Percentiles rank a stretch among this genome's conserved stretches.
Evolutionary conservation across 2,888 invertebrate genomes (phyloP).

Genomic region (Chymomyza fuscimana): DNA sequence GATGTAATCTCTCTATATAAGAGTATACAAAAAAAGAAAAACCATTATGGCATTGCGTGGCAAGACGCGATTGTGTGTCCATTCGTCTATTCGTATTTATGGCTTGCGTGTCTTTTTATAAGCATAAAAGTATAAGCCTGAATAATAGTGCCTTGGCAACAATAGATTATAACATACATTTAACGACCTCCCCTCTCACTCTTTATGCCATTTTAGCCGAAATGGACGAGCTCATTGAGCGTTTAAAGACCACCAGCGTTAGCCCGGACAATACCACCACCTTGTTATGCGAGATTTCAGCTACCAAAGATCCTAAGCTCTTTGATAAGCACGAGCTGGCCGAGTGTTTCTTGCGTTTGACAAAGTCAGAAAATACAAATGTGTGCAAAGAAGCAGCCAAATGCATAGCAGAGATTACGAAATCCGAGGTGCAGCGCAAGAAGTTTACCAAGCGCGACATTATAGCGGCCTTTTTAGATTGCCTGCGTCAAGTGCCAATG

Average conservation of each 20-base stretch:
- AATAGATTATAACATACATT: not conserved
- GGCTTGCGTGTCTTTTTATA: not conserved
- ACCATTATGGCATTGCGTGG: not conserved
- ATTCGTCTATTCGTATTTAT: not conserved
- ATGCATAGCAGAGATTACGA: conserved; percentile 90
- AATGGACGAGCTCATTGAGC: conserved; percentile 79
- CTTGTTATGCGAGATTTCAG: conserved; percentile 75
- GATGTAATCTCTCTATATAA: not conserved
- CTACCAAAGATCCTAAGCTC: conserved; percentile 77
- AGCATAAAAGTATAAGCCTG: not conserved
- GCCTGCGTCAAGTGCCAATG: conserved; percentile 79
- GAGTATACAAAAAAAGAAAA: not conserved
- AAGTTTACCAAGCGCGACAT: conserved; percentile 84
- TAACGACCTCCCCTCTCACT: not conserved
- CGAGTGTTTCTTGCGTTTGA: conserved; percentile 75
- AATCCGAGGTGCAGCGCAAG: conserved; percentile 87
- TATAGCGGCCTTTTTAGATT: conserved; percentile 82
- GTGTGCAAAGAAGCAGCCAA: conserved; percentile 83
- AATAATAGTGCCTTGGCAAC: not conserved
- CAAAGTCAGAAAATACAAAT: conserved; percentile 78
- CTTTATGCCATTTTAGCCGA: conserved; percentile 60
- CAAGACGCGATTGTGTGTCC: not conserved
- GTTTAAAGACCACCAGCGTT: conserved; percentile 76
- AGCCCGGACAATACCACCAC: conserved; percentile 63
- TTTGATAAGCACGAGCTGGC: conserved; percentile 78